These are phyloP conservation scores for Sakesphorus luctuosus DNA, from an alignment of 2,113 vertebrate genomes.

Conservation along the genomic window DNA sequence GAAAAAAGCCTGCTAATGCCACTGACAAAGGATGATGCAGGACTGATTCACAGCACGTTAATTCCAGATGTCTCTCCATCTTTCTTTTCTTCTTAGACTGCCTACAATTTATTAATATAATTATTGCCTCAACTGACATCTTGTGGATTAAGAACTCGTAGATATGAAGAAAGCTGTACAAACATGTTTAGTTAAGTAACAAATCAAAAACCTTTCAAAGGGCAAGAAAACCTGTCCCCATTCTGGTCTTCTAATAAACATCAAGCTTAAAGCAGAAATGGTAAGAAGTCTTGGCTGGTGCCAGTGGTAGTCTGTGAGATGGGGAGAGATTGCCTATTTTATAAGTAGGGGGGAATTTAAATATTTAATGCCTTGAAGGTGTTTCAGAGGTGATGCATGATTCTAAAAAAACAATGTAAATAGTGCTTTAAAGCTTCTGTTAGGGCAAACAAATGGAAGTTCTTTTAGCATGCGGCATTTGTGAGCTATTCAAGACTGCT, in stretches of 20 bases:
- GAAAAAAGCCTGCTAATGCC: slow-evolving; percentile 44
- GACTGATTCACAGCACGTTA: slow-evolving; percentile 64
- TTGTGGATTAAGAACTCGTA: slow-evolving; percentile 66
- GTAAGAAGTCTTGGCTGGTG: slow-evolving; percentile 13
- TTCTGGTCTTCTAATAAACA: slow-evolving; percentile 58
- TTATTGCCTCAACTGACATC: slow-evolving; percentile 68
- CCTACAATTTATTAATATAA: slow-evolving; percentile 72
- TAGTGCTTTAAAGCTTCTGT: slow-evolving; percentile 10
- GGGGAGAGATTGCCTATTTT: neutral
- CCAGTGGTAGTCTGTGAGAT: neutral
- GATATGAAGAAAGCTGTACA: slow-evolving; percentile 46
- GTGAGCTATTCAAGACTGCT: neutral
- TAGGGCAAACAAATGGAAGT: slow-evolving; percentile 15
- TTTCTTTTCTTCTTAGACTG: slow-evolving; percentile 60
- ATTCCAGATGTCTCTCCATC: slow-evolving; percentile 65
- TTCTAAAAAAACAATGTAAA: slow-evolving; percentile 26
- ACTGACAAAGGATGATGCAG: slow-evolving; percentile 64
- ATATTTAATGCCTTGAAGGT: slow-evolving; percentile 25
- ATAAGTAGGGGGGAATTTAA: neutral
- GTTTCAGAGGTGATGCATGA: neutral
- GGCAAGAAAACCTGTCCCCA: neutral
- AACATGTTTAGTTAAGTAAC: slow-evolving; percentile 67
- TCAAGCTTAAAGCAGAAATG: slow-evolving; percentile 21
- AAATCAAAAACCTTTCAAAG: slow-evolving; percentile 63
- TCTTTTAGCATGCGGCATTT: neutral